Evolutionary conservation across 2,888 invertebrate genomes (phyloP).

Genomic region (Drosophila differens): DNA sequence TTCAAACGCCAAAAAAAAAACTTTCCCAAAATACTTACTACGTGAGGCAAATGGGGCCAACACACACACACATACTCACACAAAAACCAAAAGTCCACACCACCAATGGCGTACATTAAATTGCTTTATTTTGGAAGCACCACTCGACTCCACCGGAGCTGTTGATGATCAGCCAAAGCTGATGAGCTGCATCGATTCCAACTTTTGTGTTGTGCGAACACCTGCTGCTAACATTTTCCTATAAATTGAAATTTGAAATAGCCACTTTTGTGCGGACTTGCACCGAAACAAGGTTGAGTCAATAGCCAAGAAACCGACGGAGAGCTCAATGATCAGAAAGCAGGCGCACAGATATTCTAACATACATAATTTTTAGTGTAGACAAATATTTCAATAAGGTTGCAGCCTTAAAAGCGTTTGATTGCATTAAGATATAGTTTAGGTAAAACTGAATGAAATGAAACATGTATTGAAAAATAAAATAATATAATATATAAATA

Average conservation of each 20-base stretch:
- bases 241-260: slow-evolving; percentile 73
- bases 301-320: slow-evolving; percentile 9
- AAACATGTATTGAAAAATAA: neutral
- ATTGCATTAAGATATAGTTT: neutral
- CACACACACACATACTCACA: slow-evolving; percentile 6
- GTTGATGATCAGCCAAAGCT: slow-evolving; percentile 62
- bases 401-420: neutral
- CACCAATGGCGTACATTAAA: slow-evolving; percentile 84
- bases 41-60: slow-evolving; percentile 68
- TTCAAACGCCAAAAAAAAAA: slow-evolving; percentile 61
- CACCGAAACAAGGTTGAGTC: slow-evolving; percentile 48
- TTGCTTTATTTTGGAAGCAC: slow-evolving; percentile 75
- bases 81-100: slow-evolving; percentile 41
- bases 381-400: neutral
- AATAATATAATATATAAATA: neutral
- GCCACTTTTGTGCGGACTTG: slow-evolving; percentile 56
- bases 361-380: neutral
- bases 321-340: neutral
- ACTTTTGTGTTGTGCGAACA: slow-evolving; percentile 53
- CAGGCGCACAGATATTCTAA: slow-evolving; percentile 29
- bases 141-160: slow-evolving; percentile 30
- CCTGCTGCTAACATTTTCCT: slow-evolving; percentile 78
- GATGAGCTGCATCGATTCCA: slow-evolving; percentile 56
- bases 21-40: slow-evolving; percentile 58
- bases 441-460: neutral